Evolutionary conservation across 2,797 vertebrate genomes (phyloP).

Genomic region (Hydrolagus colliei): DNA sequence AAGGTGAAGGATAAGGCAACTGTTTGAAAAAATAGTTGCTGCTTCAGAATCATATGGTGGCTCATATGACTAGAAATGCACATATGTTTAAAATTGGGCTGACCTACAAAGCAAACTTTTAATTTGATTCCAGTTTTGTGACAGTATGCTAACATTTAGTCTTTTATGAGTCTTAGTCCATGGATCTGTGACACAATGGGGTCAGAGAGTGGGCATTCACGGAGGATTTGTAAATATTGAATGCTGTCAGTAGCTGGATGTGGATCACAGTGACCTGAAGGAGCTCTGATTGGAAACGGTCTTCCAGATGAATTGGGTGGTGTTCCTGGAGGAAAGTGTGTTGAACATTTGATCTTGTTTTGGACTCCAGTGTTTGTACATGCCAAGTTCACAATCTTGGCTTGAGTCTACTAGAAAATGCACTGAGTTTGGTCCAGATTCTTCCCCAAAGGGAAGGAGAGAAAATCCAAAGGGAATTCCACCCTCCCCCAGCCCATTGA

Average conservation of each 20-base stretch:
- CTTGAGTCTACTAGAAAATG: not conserved
- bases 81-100: not conserved
- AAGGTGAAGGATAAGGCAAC: not conserved
- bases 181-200: not conserved
- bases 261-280: too few relatives aligned
- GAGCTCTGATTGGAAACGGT: too few relatives aligned
- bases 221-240: too few relatives aligned
- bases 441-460: not conserved
- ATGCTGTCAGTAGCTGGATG: too few relatives aligned
- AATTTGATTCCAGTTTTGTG: not conserved
- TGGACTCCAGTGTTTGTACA: not conserved
- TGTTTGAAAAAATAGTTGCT: not conserved
- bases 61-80: not conserved
- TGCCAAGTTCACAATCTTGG: not conserved
- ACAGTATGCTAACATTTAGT: not conserved
- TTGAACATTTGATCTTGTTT: too few relatives aligned
- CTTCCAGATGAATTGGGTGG: too few relatives aligned
- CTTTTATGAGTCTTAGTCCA: not conserved
- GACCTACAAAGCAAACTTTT: not conserved
- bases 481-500: too few relatives aligned
- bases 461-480: conserved; percentile 35
- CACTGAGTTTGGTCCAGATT: not conserved
- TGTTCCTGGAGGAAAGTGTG: too few relatives aligned
- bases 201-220: too few relatives aligned
- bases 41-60: not conserved